Percentiles rank a stretch among this genome's conserved stretches.
Conservation (phyloP, 2,113 vertebrate genomes). For the Setophaga coronata region DNA sequence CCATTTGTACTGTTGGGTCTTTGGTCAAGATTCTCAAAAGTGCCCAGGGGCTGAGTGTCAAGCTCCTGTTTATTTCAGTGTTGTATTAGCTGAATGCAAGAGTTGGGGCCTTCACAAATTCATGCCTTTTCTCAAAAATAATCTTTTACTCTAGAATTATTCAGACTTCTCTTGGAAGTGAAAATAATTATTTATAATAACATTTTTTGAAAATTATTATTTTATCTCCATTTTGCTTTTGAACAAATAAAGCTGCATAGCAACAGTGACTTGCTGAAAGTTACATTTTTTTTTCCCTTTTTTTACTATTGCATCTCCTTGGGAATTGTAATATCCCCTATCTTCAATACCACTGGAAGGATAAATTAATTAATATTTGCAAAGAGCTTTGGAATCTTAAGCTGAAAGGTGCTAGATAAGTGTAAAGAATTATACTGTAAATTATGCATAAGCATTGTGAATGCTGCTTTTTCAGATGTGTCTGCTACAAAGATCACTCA, state of each 20-base stretch:
- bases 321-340: not conserved
- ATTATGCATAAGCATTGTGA: conserved; percentile 59
- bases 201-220: not conserved
- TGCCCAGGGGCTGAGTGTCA: not conserved
- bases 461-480: conserved; percentile 41
- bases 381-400: conserved; percentile 20
- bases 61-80: not conserved
- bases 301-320: not conserved
- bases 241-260: not conserved
- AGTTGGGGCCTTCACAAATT: not conserved
- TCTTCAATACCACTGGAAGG: not conserved
- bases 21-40: not conserved
- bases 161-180: not conserved
- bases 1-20: not conserved
- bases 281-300: not conserved
- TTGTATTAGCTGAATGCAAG: not conserved
- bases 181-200: not conserved
- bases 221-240: not conserved
- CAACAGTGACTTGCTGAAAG: not conserved
- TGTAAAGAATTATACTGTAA: conserved; percentile 50
- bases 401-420: conserved; percentile 44
- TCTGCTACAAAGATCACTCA: conserved; percentile 54
- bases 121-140: not conserved
- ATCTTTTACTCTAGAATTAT: not conserved
- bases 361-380: conserved; percentile 50